These are phyloP conservation scores for Drosophila repletoides DNA, from an alignment of 1,140 invertebrate species.

Conservation along the genomic window DNA sequence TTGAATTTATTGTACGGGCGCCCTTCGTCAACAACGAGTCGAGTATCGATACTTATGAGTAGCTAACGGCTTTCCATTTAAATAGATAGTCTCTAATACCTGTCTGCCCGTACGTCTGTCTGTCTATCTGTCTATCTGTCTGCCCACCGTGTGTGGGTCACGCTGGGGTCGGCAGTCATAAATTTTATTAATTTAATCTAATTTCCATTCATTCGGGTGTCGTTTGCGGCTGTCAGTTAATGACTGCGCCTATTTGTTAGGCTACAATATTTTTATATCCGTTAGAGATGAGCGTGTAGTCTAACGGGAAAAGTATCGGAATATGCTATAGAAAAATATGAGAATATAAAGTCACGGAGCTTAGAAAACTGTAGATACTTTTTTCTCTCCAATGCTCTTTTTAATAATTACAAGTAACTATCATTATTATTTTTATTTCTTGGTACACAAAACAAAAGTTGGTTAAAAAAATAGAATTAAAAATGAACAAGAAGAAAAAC, in stretches of 20 bases:
- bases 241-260: constrained; percentile 46
- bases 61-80: no score
- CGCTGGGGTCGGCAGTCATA: not conserved
- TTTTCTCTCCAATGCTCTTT: no score
- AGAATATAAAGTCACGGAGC: no score
- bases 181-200: constrained; percentile 24
- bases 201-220: constrained; percentile 38
- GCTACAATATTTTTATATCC: constrained; percentile 16
- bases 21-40: constrained; percentile 31
- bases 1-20: constrained; percentile 24
- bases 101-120: not conserved
- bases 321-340: no score
- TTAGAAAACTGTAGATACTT: no score
- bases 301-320: no score
- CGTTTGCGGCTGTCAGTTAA: constrained; percentile 12
- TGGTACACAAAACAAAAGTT: no score
- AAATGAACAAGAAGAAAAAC: no score
- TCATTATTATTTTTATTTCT: no score
- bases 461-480: no score
- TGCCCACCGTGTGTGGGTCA: not conserved
- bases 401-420: no score
- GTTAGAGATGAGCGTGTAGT: constrained; percentile 5
- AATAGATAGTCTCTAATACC: not conserved
- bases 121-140: not conserved
- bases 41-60: no score